Evolutionary conservation across 2,797 vertebrate species (phyloP).

Genomic region (Dermochelys coriacea): DNA sequence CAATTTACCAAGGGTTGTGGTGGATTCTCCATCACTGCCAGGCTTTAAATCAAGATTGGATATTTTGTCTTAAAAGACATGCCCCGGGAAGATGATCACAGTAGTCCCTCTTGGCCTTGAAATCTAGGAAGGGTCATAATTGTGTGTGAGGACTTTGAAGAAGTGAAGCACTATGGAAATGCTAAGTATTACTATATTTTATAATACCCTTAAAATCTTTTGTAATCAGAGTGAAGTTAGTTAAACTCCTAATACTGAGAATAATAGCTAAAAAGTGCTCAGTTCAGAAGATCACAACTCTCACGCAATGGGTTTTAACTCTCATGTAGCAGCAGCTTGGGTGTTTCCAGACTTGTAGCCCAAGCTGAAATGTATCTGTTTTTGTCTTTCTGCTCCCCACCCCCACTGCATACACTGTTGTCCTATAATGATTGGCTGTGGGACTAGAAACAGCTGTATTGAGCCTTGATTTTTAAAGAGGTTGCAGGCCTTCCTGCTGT

Average conservation of each 20-base stretch:
- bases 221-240: background rate
- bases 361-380: background rate
- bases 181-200: background rate
- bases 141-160: background rate
- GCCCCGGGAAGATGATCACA: background rate
- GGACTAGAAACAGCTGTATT: conserved; percentile 48
- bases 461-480: conserved; percentile 1
- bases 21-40: background rate
- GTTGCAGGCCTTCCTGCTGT: conserved; percentile 21
- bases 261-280: background rate
- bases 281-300: background rate
- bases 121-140: background rate
- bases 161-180: background rate
- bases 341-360: background rate
- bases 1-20: background rate
- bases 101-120: background rate
- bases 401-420: background rate
- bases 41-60: background rate
- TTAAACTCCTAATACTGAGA: background rate
- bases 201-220: background rate
- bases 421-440: conserved; percentile 47
- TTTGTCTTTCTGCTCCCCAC: background rate
- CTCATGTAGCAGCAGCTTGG: background rate
- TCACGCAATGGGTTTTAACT: background rate
- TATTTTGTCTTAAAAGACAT: background rate